Evolutionary conservation across 2,888 invertebrate genomes (phyloP), one percentile per base, ranked within the genome.

Genomic region (Pachliopta kotzebuea): DNA sequence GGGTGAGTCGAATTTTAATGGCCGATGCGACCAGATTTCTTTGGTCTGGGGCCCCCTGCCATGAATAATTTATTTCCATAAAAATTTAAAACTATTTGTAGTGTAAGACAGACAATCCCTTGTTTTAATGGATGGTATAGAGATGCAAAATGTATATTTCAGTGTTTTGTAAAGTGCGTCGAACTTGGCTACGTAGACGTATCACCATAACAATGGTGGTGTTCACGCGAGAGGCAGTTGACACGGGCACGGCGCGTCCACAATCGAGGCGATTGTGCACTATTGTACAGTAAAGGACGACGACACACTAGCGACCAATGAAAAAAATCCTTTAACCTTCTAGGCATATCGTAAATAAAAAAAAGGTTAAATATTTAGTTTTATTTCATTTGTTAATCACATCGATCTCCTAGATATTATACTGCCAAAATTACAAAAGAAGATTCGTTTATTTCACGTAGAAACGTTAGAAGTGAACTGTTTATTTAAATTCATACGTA

Each of bases 121-220:
- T 18, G 70, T 78, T 76, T 72, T 71, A 73, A 72, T 67, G 71
- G 71, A 71, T 70, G 74, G 49, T 77, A 78, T 76, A 76, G 75
- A 81, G 76, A 88, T 87, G 84, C 79, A 82, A 52, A 87, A 88
- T 86, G 11, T 37, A 45, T 45, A 78, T 68, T 69, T 69, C 70
- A 68, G 71, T 67, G 79, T 83, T 86, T 90, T 86, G 71, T 63
- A 73, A 74, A 72, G 85, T 81, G 76, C 83, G 79, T 82, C 82
- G 83, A 85, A 84, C 84, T 76, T 78, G 75, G 77, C 80, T 78
- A 71, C n/a, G n/a, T 76, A 72, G 74, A 72, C 79, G 74, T 77
- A 88, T 88, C 85, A 87, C 81, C 88, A 90, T 88, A 84, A 90
- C 89, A 90, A 90, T 86, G 76, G 79, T 76, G 72, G 75, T 76